These are phyloP conservation scores for Pyrocephalus nanus DNA, from an alignment of 2,797 vertebrate species.

Conservation along the genomic window DNA sequence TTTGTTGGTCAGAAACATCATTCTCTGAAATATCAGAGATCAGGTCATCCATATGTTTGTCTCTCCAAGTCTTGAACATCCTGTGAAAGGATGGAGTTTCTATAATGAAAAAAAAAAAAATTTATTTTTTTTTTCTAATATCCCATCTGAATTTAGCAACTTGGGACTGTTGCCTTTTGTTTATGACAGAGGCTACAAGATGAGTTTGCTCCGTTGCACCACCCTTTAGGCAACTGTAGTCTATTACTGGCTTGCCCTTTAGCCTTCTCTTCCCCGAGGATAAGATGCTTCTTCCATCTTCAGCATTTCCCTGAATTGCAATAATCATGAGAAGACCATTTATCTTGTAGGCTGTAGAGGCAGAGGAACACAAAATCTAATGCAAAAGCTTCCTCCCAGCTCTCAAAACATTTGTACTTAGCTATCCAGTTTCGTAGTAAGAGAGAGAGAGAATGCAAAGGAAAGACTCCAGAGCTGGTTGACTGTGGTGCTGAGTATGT, in stretches of 20 bases:
- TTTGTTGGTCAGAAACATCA: not conserved
- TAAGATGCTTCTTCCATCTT: not conserved
- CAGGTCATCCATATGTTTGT: not conserved
- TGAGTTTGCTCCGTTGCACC: not conserved
- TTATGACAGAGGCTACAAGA: not conserved
- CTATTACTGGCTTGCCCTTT: not conserved
- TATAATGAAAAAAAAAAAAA: not conserved
- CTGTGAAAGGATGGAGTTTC: not conserved
- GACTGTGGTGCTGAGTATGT: not conserved
- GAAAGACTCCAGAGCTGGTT: not conserved
- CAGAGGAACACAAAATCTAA: not conserved
- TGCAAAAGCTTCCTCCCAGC: not conserved
- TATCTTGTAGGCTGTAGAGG: not conserved
- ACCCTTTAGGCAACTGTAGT: not conserved
- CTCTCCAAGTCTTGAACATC: not conserved
- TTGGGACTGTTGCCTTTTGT: not conserved
- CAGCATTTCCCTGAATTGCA: not conserved
- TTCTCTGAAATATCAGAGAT: not conserved
- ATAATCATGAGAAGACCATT: not conserved
- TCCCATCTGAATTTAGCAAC: not conserved
- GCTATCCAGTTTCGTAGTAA: not conserved
- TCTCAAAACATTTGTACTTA: not conserved
- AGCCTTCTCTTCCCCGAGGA: not conserved
- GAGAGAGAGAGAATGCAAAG: not conserved
- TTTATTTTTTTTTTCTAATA: not conserved